Conservation (phyloP, 2,888 invertebrate species). For the Aphelenchoides bicaudatus region DNA sequence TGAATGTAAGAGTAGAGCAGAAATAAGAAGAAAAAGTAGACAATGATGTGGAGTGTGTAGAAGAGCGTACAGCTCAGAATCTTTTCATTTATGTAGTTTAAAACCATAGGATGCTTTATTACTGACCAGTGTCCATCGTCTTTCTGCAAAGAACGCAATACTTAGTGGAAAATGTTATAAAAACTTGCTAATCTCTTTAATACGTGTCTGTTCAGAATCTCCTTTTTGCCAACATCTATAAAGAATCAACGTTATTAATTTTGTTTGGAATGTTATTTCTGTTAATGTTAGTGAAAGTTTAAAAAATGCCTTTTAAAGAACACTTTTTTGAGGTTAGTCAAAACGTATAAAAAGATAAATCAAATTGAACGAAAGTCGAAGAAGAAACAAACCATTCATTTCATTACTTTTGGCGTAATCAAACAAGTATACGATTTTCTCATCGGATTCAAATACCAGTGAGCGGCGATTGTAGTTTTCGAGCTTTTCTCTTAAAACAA, state of each 20-base stretch:
- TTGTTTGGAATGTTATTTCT: no score
- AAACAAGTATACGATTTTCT: slow-evolving; percentile 41
- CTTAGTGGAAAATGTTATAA: neutral
- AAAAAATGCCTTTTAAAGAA: neutral
- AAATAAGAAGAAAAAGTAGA: slow-evolving; percentile 53
- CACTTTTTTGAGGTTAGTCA: neutral
- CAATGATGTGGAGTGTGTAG: slow-evolving; percentile 42
- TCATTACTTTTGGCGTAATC: slow-evolving; percentile 34
- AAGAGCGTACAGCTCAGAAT: slow-evolving; percentile 46
- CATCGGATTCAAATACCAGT: slow-evolving; percentile 42
- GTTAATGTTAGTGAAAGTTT: no score
- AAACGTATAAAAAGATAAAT: neutral
- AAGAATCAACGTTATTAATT: neutral
- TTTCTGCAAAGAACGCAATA: slow-evolving; percentile 32
- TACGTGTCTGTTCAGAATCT: slow-evolving; percentile 34
- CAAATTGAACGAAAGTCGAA: neutral
- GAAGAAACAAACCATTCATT: slow-evolving; percentile 2
- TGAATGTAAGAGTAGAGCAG: slow-evolving; percentile 53
- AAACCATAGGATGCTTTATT: slow-evolving; percentile 51
- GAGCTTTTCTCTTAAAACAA: slow-evolving; percentile 36
- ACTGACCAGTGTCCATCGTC: slow-evolving; percentile 50
- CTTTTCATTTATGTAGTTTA: slow-evolving; percentile 50
- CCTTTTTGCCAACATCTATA: slow-evolving; percentile 19
- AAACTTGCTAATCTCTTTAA: slow-evolving; percentile 29
- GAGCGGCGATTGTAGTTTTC: slow-evolving; percentile 42